Percentiles rank a stretch among this genome's conserved stretches.
These are phyloP conservation scores for Zaprionus inermis DNA, from an alignment of 1,140 invertebrate genomes.

Conservation along the genomic window DNA sequence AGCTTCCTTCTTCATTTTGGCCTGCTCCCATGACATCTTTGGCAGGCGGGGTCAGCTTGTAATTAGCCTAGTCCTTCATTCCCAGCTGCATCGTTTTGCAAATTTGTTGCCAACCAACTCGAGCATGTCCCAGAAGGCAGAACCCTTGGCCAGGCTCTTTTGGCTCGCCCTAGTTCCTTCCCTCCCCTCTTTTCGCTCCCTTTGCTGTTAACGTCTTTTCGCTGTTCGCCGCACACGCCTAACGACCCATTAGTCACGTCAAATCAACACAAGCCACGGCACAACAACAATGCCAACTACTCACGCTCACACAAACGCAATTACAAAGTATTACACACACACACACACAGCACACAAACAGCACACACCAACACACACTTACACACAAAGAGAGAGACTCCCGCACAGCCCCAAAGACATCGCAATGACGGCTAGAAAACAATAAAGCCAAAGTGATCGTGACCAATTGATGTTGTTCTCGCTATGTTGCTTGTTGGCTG, in stretches of 20 bases:
- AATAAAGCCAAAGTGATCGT: slow-evolving; percentile 76
- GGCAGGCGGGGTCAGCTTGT: slow-evolving; percentile 22
- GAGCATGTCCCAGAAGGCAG: slow-evolving; percentile 39
- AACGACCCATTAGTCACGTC: slow-evolving; percentile 79
- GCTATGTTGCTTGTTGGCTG: slow-evolving; percentile 28
- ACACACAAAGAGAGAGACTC: background rate
- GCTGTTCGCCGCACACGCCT: slow-evolving; percentile 49
- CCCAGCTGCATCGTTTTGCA: slow-evolving; percentile 33
- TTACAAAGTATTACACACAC: too few species aligned
- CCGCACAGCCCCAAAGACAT: slow-evolving; percentile 15
- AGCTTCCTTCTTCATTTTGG: background rate
- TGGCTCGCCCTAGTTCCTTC: background rate
- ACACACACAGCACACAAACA: slow-evolving; percentile 16
- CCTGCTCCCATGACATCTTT: slow-evolving; percentile 42
- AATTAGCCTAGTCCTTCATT: slow-evolving; percentile 52
- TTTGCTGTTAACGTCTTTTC: slow-evolving; percentile 34
- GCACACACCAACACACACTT: slow-evolving; percentile 19
- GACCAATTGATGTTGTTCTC: slow-evolving; percentile 61
- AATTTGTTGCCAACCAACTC: slow-evolving; percentile 52
- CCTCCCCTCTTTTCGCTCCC: background rate
- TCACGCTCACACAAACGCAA: slow-evolving; percentile 22
- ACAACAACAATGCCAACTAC: slow-evolving; percentile 41
- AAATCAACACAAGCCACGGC: slow-evolving; percentile 66
- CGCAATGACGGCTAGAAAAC: slow-evolving; percentile 54
- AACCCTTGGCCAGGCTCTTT: slow-evolving; percentile 6